Conservation (phyloP, 2,113 vertebrate species). For the Amazona vittata region DNA sequence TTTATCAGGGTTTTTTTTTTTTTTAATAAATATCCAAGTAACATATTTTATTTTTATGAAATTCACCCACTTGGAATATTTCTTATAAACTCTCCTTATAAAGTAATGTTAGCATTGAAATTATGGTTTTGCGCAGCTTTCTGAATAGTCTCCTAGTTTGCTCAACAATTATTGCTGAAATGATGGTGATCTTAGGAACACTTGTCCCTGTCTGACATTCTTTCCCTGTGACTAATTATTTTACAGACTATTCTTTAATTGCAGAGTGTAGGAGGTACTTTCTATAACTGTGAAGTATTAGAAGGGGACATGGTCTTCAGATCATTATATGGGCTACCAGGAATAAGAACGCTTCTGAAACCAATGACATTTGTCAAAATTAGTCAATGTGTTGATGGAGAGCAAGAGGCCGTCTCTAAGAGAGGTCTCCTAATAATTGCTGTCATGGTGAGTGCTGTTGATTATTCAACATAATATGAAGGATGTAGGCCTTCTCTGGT, state of each 20-base stretch:
- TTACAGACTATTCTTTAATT: constrained; percentile 70
- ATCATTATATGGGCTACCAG: constrained; percentile 70
- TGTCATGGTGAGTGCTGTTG: constrained; percentile 72
- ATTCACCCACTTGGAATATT: not conserved
- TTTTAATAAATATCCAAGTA: not conserved
- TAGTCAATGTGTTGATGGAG: constrained; percentile 45
- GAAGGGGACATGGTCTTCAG: constrained; percentile 60
- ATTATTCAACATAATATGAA: constrained; percentile 75
- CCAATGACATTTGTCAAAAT: constrained; percentile 68
- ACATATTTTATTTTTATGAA: not conserved
- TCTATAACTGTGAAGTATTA: constrained; percentile 53
- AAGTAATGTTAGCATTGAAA: constrained; percentile 23
- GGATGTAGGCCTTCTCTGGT: constrained; percentile 50
- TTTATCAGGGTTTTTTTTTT: not conserved
- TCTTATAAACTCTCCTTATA: not conserved
- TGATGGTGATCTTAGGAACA: constrained; percentile 55
- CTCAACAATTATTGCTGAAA: constrained; percentile 58
- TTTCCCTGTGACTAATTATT: constrained; percentile 73
- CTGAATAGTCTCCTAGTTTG: constrained; percentile 32
- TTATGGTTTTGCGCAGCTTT: constrained; percentile 29
- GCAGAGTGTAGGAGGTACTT: constrained; percentile 66
- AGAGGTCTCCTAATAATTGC: constrained; percentile 56
- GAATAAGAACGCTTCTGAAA: constrained; percentile 52
- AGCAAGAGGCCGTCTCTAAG: constrained; percentile 59
- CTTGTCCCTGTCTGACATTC: constrained; percentile 44